A percentile compares a stretch with the other conserved stretches of the same genome.
These are phyloP conservation scores for Trididemnum miniatum DNA, from an alignment of 23 tunicate species.

Conservation along the genomic window DNA sequence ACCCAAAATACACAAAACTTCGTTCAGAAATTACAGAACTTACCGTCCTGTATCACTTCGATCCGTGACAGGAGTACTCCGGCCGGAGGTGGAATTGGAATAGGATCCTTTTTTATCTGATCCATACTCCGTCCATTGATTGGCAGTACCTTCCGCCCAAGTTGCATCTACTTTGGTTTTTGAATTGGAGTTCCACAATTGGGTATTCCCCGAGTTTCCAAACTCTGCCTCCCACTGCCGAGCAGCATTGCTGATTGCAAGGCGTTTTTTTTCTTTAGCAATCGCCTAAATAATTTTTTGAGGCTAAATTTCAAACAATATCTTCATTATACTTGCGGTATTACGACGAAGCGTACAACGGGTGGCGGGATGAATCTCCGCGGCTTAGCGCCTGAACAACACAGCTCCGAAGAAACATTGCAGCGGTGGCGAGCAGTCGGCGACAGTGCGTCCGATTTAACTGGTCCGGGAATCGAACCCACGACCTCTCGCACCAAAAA, in stretches of 20 bases:
- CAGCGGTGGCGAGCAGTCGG: too few relatives aligned
- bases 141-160: not conserved
- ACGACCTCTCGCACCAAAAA: too few relatives aligned
- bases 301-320: too few relatives aligned
- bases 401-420: too few relatives aligned
- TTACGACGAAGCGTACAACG: too few relatives aligned
- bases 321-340: too few relatives aligned
- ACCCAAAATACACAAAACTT: too few relatives aligned
- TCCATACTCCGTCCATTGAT: conserved; percentile 18
- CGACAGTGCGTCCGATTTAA: too few relatives aligned
- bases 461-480: too few relatives aligned
- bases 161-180: not conserved
- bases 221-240: conserved; percentile 86
- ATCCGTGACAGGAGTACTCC: conserved; percentile 16
- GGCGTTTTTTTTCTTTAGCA: conserved; percentile 84
- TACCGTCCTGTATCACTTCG: conserved; percentile 37
- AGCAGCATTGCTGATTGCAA: conserved; percentile 93
- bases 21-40: not conserved
- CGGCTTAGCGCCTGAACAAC: too few relatives aligned
- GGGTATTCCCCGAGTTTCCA: conserved; percentile 10
- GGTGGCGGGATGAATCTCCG: too few relatives aligned
- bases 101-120: not conserved
- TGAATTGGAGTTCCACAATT: not conserved
- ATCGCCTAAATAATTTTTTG: too few relatives aligned
- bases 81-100: conserved; percentile 16